Evolutionary conservation across 2,797 vertebrate genomes (phyloP).

Genomic region (Mus spretus): DNA sequence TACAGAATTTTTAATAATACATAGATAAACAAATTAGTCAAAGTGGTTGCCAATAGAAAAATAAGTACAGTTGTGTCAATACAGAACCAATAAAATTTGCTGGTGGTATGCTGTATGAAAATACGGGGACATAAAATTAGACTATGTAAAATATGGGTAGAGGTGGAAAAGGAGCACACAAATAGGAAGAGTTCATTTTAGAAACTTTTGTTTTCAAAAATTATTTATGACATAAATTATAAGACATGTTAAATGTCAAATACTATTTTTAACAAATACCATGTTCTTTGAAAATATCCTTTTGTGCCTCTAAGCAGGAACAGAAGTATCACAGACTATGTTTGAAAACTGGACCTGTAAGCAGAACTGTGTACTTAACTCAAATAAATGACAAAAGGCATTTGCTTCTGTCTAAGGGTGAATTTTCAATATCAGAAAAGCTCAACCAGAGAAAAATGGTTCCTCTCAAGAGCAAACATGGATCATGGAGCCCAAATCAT

Average conservation of each 20-base stretch:
- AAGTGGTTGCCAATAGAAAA: constrained; percentile 21
- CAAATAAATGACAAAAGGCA: constrained; percentile 14
- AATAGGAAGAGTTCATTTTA: constrained; percentile 10
- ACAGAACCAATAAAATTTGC: not conserved
- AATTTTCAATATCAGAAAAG: constrained; percentile 44
- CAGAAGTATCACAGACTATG: not conserved
- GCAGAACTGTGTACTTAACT: not conserved
- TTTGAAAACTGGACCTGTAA: constrained; percentile 9
- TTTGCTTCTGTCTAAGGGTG: not conserved
- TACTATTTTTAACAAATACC: constrained; percentile 57
- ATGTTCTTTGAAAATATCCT: constrained; percentile 33
- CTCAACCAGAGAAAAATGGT: not conserved
- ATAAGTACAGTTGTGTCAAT: not conserved
- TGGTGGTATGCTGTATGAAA: not conserved
- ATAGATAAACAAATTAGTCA: not conserved
- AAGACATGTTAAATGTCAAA: constrained; percentile 35
- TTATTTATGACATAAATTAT: constrained; percentile 3
- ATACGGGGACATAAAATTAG: constrained; percentile 11
- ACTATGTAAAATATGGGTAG: not conserved
- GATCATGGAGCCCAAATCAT: constrained; percentile 1
- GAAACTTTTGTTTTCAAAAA: not conserved
- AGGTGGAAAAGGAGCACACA: not conserved
- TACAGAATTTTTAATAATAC: not conserved
- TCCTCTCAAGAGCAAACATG: not conserved
- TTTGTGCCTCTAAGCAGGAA: not conserved